Percentiles rank a stretch among this genome's conserved stretches.
Conservation (phyloP, 2,888 invertebrate genomes). For the Chaitophorus viminalis region DNA sequence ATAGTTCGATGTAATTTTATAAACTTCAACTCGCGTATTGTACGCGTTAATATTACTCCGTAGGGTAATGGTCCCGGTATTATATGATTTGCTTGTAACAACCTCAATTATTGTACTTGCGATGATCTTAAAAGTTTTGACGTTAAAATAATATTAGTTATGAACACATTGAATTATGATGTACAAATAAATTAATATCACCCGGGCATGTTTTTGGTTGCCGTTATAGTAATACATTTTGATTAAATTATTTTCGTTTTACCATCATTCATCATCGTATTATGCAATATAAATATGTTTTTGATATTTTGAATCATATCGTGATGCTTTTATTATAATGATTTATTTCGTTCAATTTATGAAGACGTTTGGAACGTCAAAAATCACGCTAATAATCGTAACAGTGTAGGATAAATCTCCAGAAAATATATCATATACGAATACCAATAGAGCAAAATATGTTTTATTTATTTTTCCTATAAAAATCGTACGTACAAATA, state of each 20-base stretch:
- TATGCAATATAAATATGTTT: not conserved
- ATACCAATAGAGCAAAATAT: not conserved
- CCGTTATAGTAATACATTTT: not conserved
- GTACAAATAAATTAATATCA: not conserved
- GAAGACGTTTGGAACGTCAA: not conserved
- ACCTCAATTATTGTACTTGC: not conserved
- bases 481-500: not conserved
- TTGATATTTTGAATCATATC: not conserved
- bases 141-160: not conserved
- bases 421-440: not conserved
- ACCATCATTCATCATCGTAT: not conserved
- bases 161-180: not conserved
- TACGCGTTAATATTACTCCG: not conserved
- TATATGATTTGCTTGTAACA: not conserved
- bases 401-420: not conserved
- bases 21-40: not conserved
- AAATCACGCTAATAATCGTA: not conserved
- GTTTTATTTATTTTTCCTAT: not conserved
- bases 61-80: not conserved
- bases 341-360: not conserved
- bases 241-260: not conserved
- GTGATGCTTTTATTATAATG: not conserved
- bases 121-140: not conserved
- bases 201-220: not conserved
- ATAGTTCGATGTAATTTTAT: not conserved